Percentiles rank a stretch among this genome's conserved stretches.
phyloP scores from a whole-genome alignment of 2,888 invertebrate genomes.

The Polyploca ridens region DNA sequence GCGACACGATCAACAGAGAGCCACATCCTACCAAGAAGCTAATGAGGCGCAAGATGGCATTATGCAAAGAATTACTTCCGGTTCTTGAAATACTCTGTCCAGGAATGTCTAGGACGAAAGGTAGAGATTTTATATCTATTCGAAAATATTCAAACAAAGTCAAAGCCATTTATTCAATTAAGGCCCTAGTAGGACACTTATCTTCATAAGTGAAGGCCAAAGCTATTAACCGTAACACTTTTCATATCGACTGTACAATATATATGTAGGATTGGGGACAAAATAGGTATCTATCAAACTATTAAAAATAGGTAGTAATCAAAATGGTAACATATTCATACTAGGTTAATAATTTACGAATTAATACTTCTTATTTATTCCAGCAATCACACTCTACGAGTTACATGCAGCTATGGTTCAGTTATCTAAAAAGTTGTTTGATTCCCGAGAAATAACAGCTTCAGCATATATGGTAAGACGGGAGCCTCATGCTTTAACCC shows the following conservation, averaged over 20 bases:
- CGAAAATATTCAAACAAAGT: too few species aligned
- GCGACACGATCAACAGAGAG: conserved; percentile 79
- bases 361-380: conserved; percentile 35
- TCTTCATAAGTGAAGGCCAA: too few species aligned
- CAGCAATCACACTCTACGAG: conserved; percentile 91
- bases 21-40: conserved; percentile 80
- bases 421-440: conserved; percentile 86
- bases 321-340: too few species aligned
- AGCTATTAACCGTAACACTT: background rate
- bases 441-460: conserved; percentile 83
- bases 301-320: too few species aligned
- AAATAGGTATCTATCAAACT: background rate
- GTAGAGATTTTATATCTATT: conserved; percentile 53
- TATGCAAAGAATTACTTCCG: conserved; percentile 87
- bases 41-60: conserved; percentile 86
- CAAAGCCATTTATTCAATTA: too few species aligned
- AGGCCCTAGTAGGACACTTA: too few species aligned
- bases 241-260: background rate
- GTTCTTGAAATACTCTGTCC: conserved; percentile 88
- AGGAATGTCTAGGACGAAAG: conserved; percentile 88
- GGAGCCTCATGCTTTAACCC: too few species aligned
- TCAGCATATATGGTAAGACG: conserved; percentile 77
- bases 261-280: background rate
- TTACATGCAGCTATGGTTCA: conserved; percentile 88
- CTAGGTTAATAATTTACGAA: too few species aligned